These are phyloP conservation scores for Telmatochromis bifrenatus DNA, from an alignment of 2,113 vertebrate species.

Conservation along the genomic window DNA sequence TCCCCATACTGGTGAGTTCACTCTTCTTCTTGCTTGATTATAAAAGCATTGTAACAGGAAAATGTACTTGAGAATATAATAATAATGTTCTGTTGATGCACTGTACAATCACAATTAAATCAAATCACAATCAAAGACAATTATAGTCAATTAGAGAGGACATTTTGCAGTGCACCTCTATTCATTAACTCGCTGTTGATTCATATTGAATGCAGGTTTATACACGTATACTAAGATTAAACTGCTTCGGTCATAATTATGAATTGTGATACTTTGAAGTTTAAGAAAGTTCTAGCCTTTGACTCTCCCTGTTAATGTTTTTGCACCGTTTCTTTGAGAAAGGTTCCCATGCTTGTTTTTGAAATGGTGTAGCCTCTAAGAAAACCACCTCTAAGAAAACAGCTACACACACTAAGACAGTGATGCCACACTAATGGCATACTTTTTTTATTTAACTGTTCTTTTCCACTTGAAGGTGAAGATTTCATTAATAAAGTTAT, in stretches of 20 bases:
- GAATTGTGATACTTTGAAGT: not conserved
- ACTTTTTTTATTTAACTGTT: not conserved
- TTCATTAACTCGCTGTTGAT: not conserved
- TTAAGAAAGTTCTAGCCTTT: not conserved
- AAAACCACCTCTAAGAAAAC: not conserved
- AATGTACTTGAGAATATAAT: not conserved
- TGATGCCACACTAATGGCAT: not conserved
- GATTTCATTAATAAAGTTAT: not conserved
- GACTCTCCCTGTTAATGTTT: not conserved
- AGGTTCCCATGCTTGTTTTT: not conserved
- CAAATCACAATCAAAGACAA: not conserved
- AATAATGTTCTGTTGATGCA: not conserved
- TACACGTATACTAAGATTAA: not conserved
- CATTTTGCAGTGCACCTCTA: not conserved
- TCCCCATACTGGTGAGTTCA: constrained; percentile 86
- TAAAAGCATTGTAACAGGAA: not conserved
- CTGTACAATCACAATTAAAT: not conserved
- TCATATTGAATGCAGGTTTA: not conserved
- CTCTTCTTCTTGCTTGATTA: not conserved
- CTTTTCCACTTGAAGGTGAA: not conserved
- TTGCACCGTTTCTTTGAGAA: not conserved
- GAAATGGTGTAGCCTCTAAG: not conserved
- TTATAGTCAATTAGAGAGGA: not conserved
- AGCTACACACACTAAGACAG: not conserved
- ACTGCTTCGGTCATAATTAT: not conserved